Base-by-base conservation (phyloP, 2,797 vertebrate species). In the Phrynocephalus forsythii region DNA sequence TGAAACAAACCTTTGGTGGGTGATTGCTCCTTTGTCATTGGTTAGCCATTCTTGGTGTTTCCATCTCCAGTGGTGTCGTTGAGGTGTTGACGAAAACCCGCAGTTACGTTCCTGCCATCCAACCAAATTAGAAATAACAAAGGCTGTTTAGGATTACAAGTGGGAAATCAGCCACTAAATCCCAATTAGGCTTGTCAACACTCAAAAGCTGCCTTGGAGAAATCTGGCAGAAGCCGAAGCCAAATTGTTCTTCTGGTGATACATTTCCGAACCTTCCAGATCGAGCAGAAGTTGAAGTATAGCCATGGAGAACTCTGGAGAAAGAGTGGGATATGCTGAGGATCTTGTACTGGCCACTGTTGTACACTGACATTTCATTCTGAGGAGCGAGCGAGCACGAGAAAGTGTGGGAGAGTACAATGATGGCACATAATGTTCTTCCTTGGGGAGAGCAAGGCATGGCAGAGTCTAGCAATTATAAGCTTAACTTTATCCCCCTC, bases 31-130 rank as follows among this genome's bases (percentile, higher is more conserved):
- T 83, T 79, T 52, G 28, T 79, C 28, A 13, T 48, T 88, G 71
- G 38, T 88, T 84, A 75, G 67, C 50, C 83, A 87, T 52, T 66
- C 33, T 84, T 84, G 84, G 87, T 79, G 8, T 84, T 78, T 77
- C 66, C 28, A 20, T 48, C 73, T 48, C 52, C 56, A 52, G 11
- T 52, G 44, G 63, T 20, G 15, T 44, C 69, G 66, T 82, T n/a
- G 16, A 69, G 79, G 30, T 56, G 77, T 87, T 87, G 56, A 83
- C 79, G 67, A 84, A 84, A 79, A 60, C 48, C 33, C n/a, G n/a
- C n/a, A 30, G 28, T 79, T 71, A 15, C 78, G 76, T 72, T 72
- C 67, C 50, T 38, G 72, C 50, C 63, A 16, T 63, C 77, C 30
- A 63, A 33, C 18, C 73, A 84, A 82, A 82, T 72, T 78, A 73